Base-by-base conservation (phyloP, 2,888 invertebrate species). In the Euplagia quadripunctaria region DNA sequence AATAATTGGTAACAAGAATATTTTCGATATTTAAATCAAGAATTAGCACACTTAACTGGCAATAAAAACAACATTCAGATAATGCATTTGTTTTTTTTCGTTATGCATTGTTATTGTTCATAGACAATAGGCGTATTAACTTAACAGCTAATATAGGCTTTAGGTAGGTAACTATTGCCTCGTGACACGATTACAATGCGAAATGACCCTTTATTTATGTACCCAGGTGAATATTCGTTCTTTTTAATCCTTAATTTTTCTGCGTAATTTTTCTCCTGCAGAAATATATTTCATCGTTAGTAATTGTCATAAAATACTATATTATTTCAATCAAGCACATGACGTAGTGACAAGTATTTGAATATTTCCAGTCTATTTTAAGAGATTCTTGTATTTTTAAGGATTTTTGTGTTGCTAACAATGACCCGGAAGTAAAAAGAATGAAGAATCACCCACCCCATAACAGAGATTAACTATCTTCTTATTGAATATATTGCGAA, bases 21-120 rank as follows among this genome's bases (percentile, higher is more conserved):
- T 58, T 55, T 65, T 70, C 61, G 31, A 61, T 65, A 65, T 69
- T 70, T 7, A 58, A 61, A 69, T 41, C 43, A 46, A 11, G 42
- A 68, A 55, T 66, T 69, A 66, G 71, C 64, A 65, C 71, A 65
- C 68, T 66, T 43, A 72, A 66, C 71, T 65, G 65, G 61, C 75
- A 71, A 71, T 74, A 74, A 71, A 71, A 68, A 71, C 64, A 68
- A 68, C 61, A 72, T 72, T 72, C 49, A 68, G 71, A 64, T 51
- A 52, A 46, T 75, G n/a, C 49, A 64, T 65, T 68, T 74, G 58
- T 66, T 66, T 73, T 68, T 68, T 71, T 74, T 68, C 63, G 51
- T 46, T 64, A 61, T 20, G 46, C 55, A 55, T 74, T 58, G 68
- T 55, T 42, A 61, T 64, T 70, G 70, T 72, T 68, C 63, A 68